Evolutionary conservation across 2,797 vertebrate genomes (phyloP).

Genomic region (Chiloscyllium punctatum): DNA sequence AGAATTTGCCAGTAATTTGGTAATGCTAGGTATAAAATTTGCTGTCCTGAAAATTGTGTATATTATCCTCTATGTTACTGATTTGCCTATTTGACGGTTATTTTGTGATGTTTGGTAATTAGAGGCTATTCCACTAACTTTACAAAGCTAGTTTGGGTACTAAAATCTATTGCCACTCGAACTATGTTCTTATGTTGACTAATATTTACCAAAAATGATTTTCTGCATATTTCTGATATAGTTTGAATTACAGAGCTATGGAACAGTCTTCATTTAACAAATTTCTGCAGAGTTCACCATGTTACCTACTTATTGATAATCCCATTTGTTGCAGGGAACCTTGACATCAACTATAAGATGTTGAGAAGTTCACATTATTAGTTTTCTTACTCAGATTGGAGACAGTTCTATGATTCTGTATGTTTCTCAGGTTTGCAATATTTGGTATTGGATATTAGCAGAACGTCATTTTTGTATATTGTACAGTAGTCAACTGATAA

Average conservation of each 20-base stretch:
- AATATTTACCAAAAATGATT: conserved; percentile 18
- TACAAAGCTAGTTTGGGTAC: not conserved
- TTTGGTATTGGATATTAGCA: not conserved
- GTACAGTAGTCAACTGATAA: not conserved
- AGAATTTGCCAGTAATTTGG: not conserved
- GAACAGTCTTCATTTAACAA: not conserved
- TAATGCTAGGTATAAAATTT: not conserved
- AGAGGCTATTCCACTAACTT: not conserved
- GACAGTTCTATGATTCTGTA: not conserved
- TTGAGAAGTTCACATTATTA: not conserved
- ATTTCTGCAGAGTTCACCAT: not conserved
- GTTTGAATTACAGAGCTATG: not conserved
- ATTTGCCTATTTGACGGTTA: not conserved
- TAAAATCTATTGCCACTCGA: not conserved
- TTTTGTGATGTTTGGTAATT: not conserved
- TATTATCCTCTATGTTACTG: not conserved
- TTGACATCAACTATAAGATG: not conserved
- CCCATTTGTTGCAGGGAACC: not conserved
- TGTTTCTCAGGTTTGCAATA: not conserved
- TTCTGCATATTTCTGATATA: not conserved
- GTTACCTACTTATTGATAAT: not conserved
- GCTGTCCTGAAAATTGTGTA: not conserved
- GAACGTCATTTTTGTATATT: not conserved
- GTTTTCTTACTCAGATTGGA: not conserved
- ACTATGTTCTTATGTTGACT: not conserved